Conservation (phyloP, 2,113 vertebrate species). For the Dromiciops gliroides region DNA sequence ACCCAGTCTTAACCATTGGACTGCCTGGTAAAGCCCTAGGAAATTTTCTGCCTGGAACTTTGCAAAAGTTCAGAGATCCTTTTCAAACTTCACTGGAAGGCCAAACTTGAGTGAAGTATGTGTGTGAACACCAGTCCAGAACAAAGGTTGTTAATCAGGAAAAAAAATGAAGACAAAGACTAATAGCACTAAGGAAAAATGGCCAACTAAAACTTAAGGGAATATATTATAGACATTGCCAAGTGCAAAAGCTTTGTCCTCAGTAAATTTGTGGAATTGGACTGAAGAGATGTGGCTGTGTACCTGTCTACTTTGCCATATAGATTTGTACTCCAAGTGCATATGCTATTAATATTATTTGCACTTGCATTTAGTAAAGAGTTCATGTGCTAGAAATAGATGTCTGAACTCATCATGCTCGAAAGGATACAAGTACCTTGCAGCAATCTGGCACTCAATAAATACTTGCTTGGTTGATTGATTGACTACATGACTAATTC, state of each 20-base stretch:
- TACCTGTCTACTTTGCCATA: neutral
- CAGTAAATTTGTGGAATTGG: neutral
- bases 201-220: neutral
- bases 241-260: neutral
- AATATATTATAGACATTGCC: neutral
- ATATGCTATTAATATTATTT: neutral
- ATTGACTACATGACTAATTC: neutral
- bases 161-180: neutral
- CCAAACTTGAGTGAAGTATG: neutral
- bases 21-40: neutral
- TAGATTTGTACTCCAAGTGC: neutral
- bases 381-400: neutral
- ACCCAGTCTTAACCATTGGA: neutral
- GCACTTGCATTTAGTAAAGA: neutral
- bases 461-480: neutral
- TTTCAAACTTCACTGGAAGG: neutral
- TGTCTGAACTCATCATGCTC: neutral
- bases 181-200: neutral
- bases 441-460: neutral
- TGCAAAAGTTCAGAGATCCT: neutral
- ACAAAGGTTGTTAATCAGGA: neutral
- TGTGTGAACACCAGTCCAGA: neutral
- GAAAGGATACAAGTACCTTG: neutral
- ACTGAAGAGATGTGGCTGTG: neutral
- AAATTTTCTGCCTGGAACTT: neutral